These are phyloP conservation scores for Ephestia elutella DNA, from an alignment of 1,140 invertebrate genomes.

Conservation along the genomic window DNA sequence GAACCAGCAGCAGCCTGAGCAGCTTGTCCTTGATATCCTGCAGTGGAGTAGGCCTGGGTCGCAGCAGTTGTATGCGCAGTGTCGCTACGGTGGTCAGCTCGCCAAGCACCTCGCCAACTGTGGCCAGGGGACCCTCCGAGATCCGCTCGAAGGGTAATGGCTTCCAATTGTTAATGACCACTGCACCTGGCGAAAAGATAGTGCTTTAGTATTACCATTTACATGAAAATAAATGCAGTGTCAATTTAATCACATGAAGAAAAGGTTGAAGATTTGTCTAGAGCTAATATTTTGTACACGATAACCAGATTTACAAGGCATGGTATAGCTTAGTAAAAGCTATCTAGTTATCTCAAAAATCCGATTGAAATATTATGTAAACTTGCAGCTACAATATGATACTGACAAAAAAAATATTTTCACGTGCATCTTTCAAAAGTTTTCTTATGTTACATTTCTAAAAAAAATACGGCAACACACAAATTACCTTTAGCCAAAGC, in stretches of 20 bases:
- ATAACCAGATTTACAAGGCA: too few species aligned
- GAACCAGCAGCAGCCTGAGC: constrained; percentile 87
- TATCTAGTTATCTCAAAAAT: too few species aligned
- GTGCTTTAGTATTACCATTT: constrained; percentile 2
- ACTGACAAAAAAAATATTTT: too few species aligned
- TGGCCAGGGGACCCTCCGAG: constrained; percentile 87
- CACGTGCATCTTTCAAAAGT: too few species aligned
- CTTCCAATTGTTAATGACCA: constrained; percentile 96
- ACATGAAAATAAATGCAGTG: too few species aligned
- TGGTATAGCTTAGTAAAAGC: too few species aligned
- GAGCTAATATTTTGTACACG: too few species aligned
- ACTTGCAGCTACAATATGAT: too few species aligned
- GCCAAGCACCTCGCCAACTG: constrained; percentile 93
- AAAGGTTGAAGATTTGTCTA: too few species aligned
- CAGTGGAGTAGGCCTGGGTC: constrained; percentile 83
- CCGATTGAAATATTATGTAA: too few species aligned
- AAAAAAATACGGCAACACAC: constrained; percentile 2
- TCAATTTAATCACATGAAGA: too few species aligned
- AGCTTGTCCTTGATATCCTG: constrained; percentile 95
- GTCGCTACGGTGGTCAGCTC: constrained; percentile 94
- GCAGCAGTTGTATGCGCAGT: constrained; percentile 90
- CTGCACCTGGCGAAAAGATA: constrained; percentile 78
- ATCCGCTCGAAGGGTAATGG: constrained; percentile 92
- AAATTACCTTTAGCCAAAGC: constrained; percentile 84
- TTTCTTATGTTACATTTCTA: too few species aligned